Base-by-base conservation (phyloP, 2,797 vertebrate species). In the Micromesistius poutassou region DNA sequence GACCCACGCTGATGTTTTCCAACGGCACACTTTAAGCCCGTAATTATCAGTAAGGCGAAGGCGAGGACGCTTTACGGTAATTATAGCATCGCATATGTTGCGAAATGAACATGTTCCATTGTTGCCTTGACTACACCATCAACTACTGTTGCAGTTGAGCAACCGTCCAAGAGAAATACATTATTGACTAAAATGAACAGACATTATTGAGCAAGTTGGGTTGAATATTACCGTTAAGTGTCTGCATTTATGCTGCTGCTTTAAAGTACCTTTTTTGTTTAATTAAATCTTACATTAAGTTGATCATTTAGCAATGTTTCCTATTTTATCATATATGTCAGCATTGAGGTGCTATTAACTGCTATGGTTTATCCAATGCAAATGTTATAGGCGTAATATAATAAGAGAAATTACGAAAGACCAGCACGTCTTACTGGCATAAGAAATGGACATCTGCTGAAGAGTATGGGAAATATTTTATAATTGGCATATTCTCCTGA, bases 111-210 rank as follows among this genome's bases (percentile, higher is more conserved):
- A 50, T 25, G 31, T 75, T 75, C 16, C 75, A 12, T 46, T 76
- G 74, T 85, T 82, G 66, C 75, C 77, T 79, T 81, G 42, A 72
- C 40, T 77, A 78, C 79, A 72, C 19, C 2, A 40, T 77, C 74
- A 74, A 12, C 19, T 72, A 30, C 74, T 42, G 6, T 30, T 73
- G n/a, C 73, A 30, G 72, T 35, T 0, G 1, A 71, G 70, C 74
- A 79, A 30, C 31, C 40, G 2, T 62, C 4, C n/a, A 40, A 13
- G 46, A 12, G 46, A 5, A n/a, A n/a, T 25, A 8, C 22, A 16
- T 25, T 62, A 62, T 62, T 62, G 55, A 62, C 5, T n/a, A 62
- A n/a, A 62, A 62, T 7, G 1, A n/a, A 9, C n/a, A 8, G 22
- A 7, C 5, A 62, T 62, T 22, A 50, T 19, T 5, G 14, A 22